These are phyloP conservation scores for Oryctolagus cuniculus DNA, from an alignment of 2,113 vertebrate species.

Conservation along the genomic window DNA sequence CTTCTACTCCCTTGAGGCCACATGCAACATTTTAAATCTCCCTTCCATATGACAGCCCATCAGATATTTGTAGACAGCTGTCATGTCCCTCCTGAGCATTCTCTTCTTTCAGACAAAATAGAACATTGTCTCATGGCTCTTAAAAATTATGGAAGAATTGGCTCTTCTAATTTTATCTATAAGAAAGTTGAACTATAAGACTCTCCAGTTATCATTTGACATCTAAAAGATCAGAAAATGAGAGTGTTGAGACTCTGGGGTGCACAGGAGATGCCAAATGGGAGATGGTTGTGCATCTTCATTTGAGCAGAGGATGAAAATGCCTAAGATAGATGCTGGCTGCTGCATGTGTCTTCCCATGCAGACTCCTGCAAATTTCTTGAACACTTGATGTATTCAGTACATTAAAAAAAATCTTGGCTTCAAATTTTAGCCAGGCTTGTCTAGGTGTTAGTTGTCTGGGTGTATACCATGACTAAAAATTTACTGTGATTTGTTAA, in stretches of 20 bases:
- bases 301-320: neutral
- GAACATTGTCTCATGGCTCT: slow-evolving; percentile 41
- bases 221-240: neutral
- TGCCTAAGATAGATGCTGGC: neutral
- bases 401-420: neutral
- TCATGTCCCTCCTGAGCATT: slow-evolving; percentile 12
- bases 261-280: neutral
- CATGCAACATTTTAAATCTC: slow-evolving; percentile 33
- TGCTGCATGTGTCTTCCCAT: neutral
- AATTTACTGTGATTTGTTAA: neutral
- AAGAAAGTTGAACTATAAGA: neutral
- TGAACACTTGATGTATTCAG: neutral
- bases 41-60: slow-evolving; percentile 67
- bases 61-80: slow-evolving; percentile 60
- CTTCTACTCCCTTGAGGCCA: slow-evolving; percentile 23
- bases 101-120: slow-evolving; percentile 55
- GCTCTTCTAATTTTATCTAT: neutral
- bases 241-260: neutral
- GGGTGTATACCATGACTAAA: neutral
- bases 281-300: neutral
- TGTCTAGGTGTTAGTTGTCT: neutral
- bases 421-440: slow-evolving; percentile 13
- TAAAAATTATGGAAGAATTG: slow-evolving; percentile 1
- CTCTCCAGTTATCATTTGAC: neutral
- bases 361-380: slow-evolving; percentile 25